Percentiles rank a stretch among this genome's conserved stretches.
phyloP scores from a whole-genome alignment of 2,797 vertebrate species.

The Sylvia borin region DNA sequence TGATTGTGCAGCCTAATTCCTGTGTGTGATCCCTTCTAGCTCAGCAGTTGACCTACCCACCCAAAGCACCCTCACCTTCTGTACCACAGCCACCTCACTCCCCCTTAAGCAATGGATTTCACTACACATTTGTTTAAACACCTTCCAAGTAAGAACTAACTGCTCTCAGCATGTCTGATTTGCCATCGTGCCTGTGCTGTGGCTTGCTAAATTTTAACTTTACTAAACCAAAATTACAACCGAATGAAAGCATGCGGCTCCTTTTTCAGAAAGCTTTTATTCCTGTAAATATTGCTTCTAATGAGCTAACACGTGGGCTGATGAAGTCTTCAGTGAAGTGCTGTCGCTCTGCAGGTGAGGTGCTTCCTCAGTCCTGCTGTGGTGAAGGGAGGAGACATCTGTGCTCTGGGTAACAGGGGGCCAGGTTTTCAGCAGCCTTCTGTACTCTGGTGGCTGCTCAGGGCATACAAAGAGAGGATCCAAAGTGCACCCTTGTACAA shows the following conservation, averaged over 20 bases:
- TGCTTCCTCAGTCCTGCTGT: not conserved
- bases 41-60: constrained; percentile 85
- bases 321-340: not conserved
- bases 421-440: constrained; percentile 25
- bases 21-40: constrained; percentile 84
- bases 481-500: not conserved
- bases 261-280: not conserved
- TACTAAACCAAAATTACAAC: not conserved
- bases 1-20: constrained; percentile 73
- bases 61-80: constrained; percentile 82
- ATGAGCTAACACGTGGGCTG: not conserved
- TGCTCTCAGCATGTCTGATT: constrained; percentile 68
- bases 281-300: not conserved
- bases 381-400: not conserved
- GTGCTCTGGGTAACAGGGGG: not conserved
- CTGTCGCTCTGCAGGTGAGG: not conserved
- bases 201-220: constrained; percentile 10
- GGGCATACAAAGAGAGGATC: not conserved
- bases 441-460: not conserved
- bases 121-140: constrained; percentile 98
- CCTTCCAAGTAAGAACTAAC: constrained; percentile 89
- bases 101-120: constrained; percentile 95
- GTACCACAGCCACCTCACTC: constrained; percentile 84
- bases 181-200: constrained; percentile 60
- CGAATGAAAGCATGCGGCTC: constrained; percentile 14